A percentile compares a stretch with the other conserved stretches of the same genome.
phyloP scores from a whole-genome alignment of 2,888 invertebrate genomes.

The Patella depressa region DNA sequence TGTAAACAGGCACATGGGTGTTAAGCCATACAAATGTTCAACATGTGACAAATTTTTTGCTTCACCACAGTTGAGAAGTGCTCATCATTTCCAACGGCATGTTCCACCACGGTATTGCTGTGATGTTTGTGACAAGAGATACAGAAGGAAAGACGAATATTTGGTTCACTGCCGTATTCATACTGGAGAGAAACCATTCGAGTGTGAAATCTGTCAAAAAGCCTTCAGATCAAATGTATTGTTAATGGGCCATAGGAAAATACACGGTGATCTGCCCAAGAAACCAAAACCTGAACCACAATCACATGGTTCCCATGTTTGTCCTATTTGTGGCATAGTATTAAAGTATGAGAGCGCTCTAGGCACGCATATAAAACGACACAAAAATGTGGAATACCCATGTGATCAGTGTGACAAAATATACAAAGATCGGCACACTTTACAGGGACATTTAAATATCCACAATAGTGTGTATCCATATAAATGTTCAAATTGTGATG shows the following conservation, averaged over 20 bases:
- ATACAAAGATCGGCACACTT: background rate
- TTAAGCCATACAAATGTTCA: background rate
- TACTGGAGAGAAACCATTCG: background rate
- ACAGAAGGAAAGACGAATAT: background rate
- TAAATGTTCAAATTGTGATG: background rate
- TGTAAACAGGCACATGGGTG: background rate
- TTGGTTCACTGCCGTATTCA: background rate
- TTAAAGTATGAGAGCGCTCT: background rate
- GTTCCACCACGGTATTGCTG: background rate
- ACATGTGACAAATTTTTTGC: background rate
- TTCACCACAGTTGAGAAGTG: background rate
- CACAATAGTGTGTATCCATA: background rate
- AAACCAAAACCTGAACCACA: background rate
- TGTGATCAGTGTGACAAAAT: background rate
- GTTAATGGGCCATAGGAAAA: background rate
- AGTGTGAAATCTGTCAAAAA: background rate
- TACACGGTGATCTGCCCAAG: background rate
- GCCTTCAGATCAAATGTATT: background rate
- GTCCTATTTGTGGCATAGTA: background rate
- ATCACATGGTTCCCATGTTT: background rate
- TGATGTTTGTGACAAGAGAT: background rate
- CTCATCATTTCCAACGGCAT: background rate
- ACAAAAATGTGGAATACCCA: background rate
- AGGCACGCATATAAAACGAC: background rate
- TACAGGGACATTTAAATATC: background rate